Percentiles rank a stretch among this genome's conserved stretches.
Evolutionary conservation across 2,113 vertebrate species (phyloP).

Genomic region (Lophotis ruficrista): DNA sequence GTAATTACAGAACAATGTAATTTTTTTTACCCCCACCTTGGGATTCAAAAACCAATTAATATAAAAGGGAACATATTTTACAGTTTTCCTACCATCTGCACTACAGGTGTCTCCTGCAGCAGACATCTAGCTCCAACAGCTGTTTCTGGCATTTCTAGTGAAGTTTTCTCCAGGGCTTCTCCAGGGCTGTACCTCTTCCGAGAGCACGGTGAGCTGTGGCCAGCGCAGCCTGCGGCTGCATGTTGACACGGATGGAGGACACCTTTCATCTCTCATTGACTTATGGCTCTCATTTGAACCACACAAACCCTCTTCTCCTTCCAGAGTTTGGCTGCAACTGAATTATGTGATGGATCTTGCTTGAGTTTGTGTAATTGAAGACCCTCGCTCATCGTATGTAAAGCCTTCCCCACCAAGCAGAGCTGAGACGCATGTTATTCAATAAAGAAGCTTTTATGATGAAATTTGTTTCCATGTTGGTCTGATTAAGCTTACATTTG

Average conservation of each 20-base stretch:
- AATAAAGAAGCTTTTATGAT: not conserved
- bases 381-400: accelerated
- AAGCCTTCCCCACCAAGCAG: not conserved
- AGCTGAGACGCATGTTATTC: not conserved
- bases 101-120: conserved; percentile 2
- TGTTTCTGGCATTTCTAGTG: not conserved
- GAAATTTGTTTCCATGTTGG: not conserved
- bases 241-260: accelerated
- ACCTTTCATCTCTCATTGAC: not conserved
- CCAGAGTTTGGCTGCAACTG: not conserved
- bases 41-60: not conserved
- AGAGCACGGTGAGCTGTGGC: not conserved
- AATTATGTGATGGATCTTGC: not conserved
- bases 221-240: not conserved
- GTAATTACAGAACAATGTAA: not conserved
- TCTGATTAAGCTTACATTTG: conserved; percentile 1
- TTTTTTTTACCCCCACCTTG: not conserved
- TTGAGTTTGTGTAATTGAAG: not conserved
- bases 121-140: not conserved
- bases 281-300: not conserved
- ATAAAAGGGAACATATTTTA: not conserved
- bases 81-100: not conserved
- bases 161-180: not conserved
- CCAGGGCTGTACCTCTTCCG: not conserved
- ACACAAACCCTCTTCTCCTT: not conserved